Percentiles rank a stretch among this genome's conserved stretches.
Evolutionary conservation across 1,140 invertebrate species (phyloP).

Genomic region (Rhagoletis pomonella): DNA sequence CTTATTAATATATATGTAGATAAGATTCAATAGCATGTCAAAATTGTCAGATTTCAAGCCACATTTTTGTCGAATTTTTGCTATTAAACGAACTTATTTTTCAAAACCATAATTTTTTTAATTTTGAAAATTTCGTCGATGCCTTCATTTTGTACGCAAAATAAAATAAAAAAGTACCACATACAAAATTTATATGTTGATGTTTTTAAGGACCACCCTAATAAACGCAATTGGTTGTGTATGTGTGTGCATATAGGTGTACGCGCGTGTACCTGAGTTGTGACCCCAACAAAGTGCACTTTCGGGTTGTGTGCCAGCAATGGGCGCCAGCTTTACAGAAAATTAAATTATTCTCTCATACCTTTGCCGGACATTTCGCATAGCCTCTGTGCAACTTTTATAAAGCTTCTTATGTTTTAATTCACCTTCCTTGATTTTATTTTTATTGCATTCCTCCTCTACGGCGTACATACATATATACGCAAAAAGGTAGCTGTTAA

Average conservation of each 20-base stretch:
- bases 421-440: not conserved
- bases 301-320: not conserved
- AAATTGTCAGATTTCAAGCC: too few relatives aligned
- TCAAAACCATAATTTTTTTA: too few relatives aligned
- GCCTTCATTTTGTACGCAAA: too few relatives aligned
- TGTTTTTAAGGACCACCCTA: too few relatives aligned
- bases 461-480: not conserved
- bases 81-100: too few relatives aligned
- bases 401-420: not conserved
- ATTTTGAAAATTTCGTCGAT: too few relatives aligned
- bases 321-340: conserved; percentile 3
- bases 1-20: too few relatives aligned
- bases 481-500: not conserved
- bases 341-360: conserved; percentile 41
- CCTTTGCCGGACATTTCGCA: not conserved
- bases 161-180: too few relatives aligned
- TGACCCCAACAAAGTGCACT: not conserved
- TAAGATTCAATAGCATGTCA: too few relatives aligned
- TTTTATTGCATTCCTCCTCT: not conserved
- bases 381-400: not conserved
- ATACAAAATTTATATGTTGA: too few relatives aligned
- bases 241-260: not conserved
- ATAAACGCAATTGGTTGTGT: not conserved
- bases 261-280: not conserved
- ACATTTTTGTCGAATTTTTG: too few relatives aligned